These are phyloP conservation scores for Parapsyche elsis DNA, from an alignment of 1,140 invertebrate species.

Conservation along the genomic window DNA sequence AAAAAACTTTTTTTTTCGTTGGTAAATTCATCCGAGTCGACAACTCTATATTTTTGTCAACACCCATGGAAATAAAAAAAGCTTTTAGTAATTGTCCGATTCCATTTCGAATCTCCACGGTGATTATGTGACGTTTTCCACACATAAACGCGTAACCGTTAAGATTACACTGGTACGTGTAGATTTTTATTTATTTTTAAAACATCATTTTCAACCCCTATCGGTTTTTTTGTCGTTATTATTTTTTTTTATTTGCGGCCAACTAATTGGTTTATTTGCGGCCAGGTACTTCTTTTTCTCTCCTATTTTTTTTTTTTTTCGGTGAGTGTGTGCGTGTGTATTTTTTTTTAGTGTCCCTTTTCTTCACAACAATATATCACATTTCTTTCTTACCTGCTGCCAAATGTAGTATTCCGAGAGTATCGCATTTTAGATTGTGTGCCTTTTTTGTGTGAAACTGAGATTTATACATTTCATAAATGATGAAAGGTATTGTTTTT, in stretches of 20 bases:
- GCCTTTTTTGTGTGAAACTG: conserved; percentile 1
- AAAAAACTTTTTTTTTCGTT: not conserved
- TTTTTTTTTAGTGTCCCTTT: conserved; percentile 22
- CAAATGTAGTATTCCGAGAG: conserved; percentile 29
- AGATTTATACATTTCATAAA: conserved; percentile 7
- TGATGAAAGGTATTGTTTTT: conserved; percentile 8
- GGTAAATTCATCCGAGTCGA: not conserved
- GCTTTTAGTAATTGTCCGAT: conserved; percentile 35
- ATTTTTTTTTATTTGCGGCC: conserved; percentile 25
- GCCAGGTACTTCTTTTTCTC: conserved; percentile 35
- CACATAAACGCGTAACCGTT: conserved; percentile 31
- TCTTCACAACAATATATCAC: conserved; percentile 41
- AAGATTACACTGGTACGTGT: conserved; percentile 9
- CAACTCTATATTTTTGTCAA: not conserved
- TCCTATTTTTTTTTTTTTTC: not conserved
- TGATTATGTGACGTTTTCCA: conserved; percentile 12
- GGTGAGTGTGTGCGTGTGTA: not conserved
- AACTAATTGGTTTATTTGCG: conserved; percentile 45
- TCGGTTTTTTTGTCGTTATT: not conserved
- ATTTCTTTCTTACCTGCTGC: conserved; percentile 45
- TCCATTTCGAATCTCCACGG: conserved; percentile 20
- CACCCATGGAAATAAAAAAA: not conserved
- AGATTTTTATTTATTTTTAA: not conserved
- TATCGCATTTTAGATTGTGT: conserved; percentile 15
- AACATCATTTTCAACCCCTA: not conserved